Conservation (phyloP, 2,888 invertebrate species). For the Ophioninae sp. region DNA sequence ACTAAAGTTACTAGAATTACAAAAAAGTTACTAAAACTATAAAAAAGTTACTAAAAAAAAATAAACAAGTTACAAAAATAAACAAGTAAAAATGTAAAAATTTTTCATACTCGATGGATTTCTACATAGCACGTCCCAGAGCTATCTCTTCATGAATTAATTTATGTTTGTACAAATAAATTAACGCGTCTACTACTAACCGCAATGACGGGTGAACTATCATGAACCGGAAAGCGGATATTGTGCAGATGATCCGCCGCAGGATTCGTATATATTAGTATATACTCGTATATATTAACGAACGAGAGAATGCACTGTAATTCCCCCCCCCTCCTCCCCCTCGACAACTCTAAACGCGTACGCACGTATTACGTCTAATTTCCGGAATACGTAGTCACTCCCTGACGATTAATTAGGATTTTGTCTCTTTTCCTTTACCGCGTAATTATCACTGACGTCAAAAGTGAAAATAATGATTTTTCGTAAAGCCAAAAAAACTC, state of each 20-base stretch:
- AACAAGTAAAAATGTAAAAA: too few species aligned
- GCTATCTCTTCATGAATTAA: not conserved
- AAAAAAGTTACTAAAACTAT: too few species aligned
- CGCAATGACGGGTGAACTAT: not conserved
- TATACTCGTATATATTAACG: not conserved
- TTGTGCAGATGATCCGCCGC: not conserved
- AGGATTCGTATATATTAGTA: not conserved
- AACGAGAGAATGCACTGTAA: constrained; percentile 1
- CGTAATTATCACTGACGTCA: not conserved
- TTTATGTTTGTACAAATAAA: not conserved
- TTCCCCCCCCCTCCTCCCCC: too few species aligned
- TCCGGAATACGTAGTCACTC: constrained; percentile 56
- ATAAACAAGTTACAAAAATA: too few species aligned
- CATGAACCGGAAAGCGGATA: not conserved
- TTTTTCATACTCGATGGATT: too few species aligned
- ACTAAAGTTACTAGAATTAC: too few species aligned
- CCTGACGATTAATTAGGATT: not conserved
- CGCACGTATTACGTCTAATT: constrained; percentile 64
- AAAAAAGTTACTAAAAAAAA: too few species aligned
- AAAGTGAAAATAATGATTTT: not conserved
- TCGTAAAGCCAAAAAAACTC: not conserved
- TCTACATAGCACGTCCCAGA: too few species aligned
- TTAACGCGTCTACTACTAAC: not conserved
- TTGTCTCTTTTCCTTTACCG: not conserved
- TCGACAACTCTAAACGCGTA: constrained; percentile 57